Percentiles rank a stretch among this genome's conserved stretches.
These are phyloP conservation scores for Umimayanthus chanpuru DNA, from an alignment of 92 coral and sea anemone species.

Conservation along the genomic window DNA sequence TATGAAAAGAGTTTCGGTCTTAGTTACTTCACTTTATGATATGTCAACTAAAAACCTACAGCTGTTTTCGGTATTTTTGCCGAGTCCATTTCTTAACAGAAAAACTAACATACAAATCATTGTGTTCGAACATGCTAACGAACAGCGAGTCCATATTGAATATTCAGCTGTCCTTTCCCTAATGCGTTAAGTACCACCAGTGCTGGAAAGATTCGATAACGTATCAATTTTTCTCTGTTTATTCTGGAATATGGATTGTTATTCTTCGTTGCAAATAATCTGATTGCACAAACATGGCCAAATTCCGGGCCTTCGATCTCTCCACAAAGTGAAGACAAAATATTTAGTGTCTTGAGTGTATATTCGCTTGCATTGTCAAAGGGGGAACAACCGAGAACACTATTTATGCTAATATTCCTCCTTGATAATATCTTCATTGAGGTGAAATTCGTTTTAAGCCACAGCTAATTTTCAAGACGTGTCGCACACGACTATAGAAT, in stretches of 20 bases:
- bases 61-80: not conserved
- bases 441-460: not conserved
- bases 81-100: not conserved
- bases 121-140: not conserved
- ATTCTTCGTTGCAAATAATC: not conserved
- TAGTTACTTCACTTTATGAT: not conserved
- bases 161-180: not conserved
- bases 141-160: not conserved
- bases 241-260: not conserved
- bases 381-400: not conserved
- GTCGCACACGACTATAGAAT: not conserved
- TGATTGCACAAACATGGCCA: not conserved
- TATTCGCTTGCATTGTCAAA: not conserved
- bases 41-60: not conserved
- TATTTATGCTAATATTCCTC: not conserved
- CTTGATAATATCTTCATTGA: not conserved
- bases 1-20: not conserved
- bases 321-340: not conserved
- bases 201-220: slow-evolving; percentile 1
- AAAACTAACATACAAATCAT: too few relatives aligned
- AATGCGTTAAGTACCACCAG: slow-evolving; percentile 4
- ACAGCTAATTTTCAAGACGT: slow-evolving; percentile 24
- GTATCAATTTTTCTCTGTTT: slow-evolving; percentile 13
- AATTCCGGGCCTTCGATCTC: not conserved
- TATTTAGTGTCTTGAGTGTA: not conserved